Evolutionary conservation across 2,888 invertebrate genomes (phyloP), one percentile per base, ranked within the genome.

Genomic region (Theristus sp.): DNA sequence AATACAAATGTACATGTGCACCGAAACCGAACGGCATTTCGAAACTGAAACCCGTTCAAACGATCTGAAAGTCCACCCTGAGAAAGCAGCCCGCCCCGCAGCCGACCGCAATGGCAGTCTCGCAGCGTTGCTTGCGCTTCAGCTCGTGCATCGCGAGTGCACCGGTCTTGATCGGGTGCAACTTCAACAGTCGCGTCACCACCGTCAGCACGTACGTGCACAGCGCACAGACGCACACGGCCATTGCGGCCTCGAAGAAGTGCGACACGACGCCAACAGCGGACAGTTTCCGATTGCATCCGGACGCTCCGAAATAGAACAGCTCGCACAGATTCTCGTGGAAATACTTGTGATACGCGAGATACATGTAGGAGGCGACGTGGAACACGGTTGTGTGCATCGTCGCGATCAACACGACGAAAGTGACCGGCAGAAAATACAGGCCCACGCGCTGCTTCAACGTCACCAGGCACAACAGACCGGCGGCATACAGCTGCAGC

Each of bases 291-390:
- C 2, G 1, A 1, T 24, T 10, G 52, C 61, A 61, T n/a, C 28
- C 26, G 25, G 3, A 2, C 27, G 17, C 20, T 6, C 58, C 59
- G 29, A 28, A 56, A 29, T 26, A 29, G 52, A 61, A 61, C 29
- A 61, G 56, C 10, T 46, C 56, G 59, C 61, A 61, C 56, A 61
- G 38, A 3, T 61, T 20, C 13, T 38, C 56, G 30, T 13, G 24
- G 61, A 61, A 61, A 53, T 61, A 61, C 17, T 10, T 6, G 20
- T 61, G 29, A 53, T 58, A 27, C 2, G 49, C 25, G 27, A 61
- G 54, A 28, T 59, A 61, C 56, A 61, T 1, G 25, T 57, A 61
- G 26, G 61, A 24, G 31, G 26, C 29, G 25, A 61, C 31, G 47
- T 59, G 38, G 61, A 61, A 61, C 25, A 59, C 29, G 26, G 25